phyloP scores from a whole-genome alignment of 2,113 vertebrate species.

The Psettodes erumei region DNA sequence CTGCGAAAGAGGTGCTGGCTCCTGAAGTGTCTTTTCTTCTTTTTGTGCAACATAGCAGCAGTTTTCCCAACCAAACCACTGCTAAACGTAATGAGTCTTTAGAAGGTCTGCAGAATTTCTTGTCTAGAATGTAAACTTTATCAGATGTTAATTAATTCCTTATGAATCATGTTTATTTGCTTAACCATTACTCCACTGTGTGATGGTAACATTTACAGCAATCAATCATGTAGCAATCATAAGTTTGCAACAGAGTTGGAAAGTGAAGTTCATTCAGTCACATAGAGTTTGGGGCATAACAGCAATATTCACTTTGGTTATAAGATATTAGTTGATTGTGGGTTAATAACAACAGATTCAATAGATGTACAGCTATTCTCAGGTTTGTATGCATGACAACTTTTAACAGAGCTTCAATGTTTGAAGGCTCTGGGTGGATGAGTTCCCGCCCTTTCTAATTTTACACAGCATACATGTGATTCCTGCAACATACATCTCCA shows the following conservation, averaged over 20 bases:
- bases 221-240: neutral
- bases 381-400: conserved; percentile 28
- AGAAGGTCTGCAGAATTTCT: neutral
- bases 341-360: too few species aligned
- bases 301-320: neutral
- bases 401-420: conserved; percentile 38
- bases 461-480: conserved; percentile 56
- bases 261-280: neutral
- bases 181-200: neutral
- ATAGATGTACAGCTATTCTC: conserved; percentile 8
- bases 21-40: neutral
- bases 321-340: neutral
- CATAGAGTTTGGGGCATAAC: neutral
- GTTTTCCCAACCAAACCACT: neutral
- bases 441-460: conserved; percentile 59
- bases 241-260: neutral
- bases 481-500: conserved; percentile 49
- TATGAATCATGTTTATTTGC: neutral
- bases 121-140: neutral
- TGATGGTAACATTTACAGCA: neutral
- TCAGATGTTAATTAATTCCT: too few species aligned
- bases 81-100: neutral
- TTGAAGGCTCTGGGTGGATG: conserved; percentile 33
- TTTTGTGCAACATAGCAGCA: neutral
- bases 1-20: neutral